Conservation (phyloP, 1,140 invertebrate genomes). For the Dolichoris vasculosae region DNA sequence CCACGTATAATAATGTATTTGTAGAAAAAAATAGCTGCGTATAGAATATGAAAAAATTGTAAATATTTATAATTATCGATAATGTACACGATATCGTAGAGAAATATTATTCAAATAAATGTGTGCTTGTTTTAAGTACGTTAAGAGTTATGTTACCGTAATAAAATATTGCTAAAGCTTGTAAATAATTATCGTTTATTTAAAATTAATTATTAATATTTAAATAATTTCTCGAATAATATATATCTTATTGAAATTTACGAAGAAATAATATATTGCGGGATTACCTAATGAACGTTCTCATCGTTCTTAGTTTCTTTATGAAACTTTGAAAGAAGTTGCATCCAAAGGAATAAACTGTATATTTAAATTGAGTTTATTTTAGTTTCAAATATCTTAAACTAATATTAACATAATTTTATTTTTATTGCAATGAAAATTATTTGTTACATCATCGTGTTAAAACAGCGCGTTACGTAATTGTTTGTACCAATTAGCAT, state of each 20-base stretch:
- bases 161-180: not conserved
- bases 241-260: not conserved
- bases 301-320: not conserved
- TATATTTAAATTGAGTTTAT: not conserved
- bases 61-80: not conserved
- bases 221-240: not conserved
- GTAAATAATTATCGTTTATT: not conserved
- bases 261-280: not conserved
- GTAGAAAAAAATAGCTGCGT: not conserved
- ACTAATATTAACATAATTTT: not conserved
- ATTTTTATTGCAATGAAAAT: not conserved
- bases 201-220: not conserved
- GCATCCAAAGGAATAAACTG: not conserved
- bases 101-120: slow-evolving; percentile 2
- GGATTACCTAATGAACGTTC: not conserved
- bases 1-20: not conserved
- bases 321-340: not conserved
- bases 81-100: not conserved
- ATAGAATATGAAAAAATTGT: not conserved
- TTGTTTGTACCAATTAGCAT: not conserved
- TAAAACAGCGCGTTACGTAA: not conserved
- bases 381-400: not conserved
- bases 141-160: not conserved
- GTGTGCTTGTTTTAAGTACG: not conserved
- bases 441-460: not conserved